Conservation (phyloP, 2,888 invertebrate species). For the Taphrorychus bicolor region DNA sequence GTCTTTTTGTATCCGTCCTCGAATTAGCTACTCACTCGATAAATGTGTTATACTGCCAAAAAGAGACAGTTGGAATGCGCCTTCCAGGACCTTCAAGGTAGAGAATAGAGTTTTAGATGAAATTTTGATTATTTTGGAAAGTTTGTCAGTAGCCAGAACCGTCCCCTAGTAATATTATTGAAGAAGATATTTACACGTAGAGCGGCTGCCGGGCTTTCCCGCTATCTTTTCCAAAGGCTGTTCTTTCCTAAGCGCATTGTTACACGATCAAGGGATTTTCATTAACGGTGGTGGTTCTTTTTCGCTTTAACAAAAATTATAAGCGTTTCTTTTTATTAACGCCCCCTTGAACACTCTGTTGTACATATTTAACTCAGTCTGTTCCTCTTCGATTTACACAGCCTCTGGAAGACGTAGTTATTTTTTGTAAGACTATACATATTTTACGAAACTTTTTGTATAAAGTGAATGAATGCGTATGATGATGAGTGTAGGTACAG, state of each 20-base stretch:
- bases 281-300: slow-evolving; percentile 55
- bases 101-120: slow-evolving; percentile 45
- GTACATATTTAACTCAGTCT: slow-evolving; percentile 38
- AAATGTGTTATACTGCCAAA: slow-evolving; percentile 44
- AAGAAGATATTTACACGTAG: slow-evolving; percentile 18
- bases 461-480: slow-evolving; percentile 59
- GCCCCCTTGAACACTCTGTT: slow-evolving; percentile 48
- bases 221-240: slow-evolving; percentile 60
- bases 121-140: slow-evolving; percentile 39
- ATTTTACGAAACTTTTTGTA: slow-evolving; percentile 56
- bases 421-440: slow-evolving; percentile 54
- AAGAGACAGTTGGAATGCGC: slow-evolving; percentile 14
- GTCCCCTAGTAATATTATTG: too few species aligned
- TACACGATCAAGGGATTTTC: slow-evolving; percentile 54
- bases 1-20: slow-evolving; percentile 48
- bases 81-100: slow-evolving; percentile 21
- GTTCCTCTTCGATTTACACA: slow-evolving; percentile 4
- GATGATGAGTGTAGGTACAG: slow-evolving; percentile 42
- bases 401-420: slow-evolving; percentile 59
- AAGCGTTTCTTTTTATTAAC: slow-evolving; percentile 43
- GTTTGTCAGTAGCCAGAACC: slow-evolving; percentile 44
- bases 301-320: slow-evolving; percentile 45
- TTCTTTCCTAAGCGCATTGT: slow-evolving; percentile 39
- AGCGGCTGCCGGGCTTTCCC: slow-evolving; percentile 46
- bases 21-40: slow-evolving; percentile 50